Evolutionary conservation across 1,140 invertebrate species (phyloP).

Genomic region (Cepaea nemoralis): DNA sequence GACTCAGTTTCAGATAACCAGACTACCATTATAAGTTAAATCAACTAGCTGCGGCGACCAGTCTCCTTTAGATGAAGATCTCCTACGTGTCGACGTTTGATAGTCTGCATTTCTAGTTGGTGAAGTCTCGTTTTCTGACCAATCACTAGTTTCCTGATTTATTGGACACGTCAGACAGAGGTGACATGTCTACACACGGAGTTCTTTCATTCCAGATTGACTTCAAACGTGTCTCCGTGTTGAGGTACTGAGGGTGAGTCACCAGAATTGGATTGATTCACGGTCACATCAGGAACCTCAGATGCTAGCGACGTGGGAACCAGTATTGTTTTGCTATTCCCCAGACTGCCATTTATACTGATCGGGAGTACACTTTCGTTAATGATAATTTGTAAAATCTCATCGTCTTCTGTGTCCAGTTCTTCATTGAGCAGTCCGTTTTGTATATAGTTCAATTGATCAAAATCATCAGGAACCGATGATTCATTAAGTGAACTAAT

Average conservation of each 20-base stretch:
- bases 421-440: background rate
- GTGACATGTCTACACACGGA: background rate
- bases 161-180: background rate
- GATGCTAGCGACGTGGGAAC: background rate
- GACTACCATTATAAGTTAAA: background rate
- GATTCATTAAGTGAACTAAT: no score
- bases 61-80: conserved; percentile 13
- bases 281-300: background rate
- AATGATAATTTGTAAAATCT: conserved; percentile 1
- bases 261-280: background rate
- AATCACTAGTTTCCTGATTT: conserved; percentile 28
- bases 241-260: background rate
- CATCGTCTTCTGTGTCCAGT: conserved; percentile 11
- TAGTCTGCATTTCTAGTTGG: background rate
- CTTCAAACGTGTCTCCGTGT: background rate
- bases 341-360: background rate
- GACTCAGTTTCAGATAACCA: background rate
- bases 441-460: background rate
- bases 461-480: no score
- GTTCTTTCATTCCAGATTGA: background rate
- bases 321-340: background rate
- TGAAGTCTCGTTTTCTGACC: background rate
- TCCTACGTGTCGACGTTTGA: background rate
- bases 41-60: conserved; percentile 26
- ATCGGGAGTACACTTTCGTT: background rate